Conservation (phyloP, 92 coral and sea anemone species). For the Actinernus sp. region DNA sequence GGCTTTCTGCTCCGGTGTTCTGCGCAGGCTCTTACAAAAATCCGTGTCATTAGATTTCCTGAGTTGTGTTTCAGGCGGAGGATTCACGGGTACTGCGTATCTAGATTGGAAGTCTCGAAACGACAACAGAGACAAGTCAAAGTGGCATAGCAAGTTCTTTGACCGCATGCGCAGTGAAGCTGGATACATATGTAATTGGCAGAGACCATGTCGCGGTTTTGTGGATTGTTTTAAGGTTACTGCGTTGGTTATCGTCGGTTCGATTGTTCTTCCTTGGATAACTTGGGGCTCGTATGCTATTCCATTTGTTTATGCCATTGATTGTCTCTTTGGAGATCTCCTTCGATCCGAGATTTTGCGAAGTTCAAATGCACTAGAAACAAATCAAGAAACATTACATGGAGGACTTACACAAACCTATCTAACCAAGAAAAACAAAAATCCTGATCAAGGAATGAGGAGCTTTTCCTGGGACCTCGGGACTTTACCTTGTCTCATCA, state of each 20-base stretch:
- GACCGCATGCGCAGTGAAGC: slow-evolving; percentile 61
- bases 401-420: too few relatives aligned
- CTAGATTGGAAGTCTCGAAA: slow-evolving; percentile 91
- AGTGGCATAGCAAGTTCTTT: slow-evolving; percentile 87
- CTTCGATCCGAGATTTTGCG: too few relatives aligned
- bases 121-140: slow-evolving; percentile 68
- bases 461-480: too few relatives aligned
- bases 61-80: slow-evolving; percentile 94
- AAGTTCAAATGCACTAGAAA: too few relatives aligned
- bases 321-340: not conserved
- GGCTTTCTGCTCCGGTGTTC: slow-evolving; percentile 37
- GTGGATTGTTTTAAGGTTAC: too few relatives aligned
- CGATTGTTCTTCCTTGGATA: not conserved
- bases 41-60: slow-evolving; percentile 64
- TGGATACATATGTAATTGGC: slow-evolving; percentile 67
- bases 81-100: slow-evolving; percentile 80
- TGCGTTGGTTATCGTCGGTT: not conserved
- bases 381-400: too few relatives aligned
- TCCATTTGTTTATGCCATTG: not conserved
- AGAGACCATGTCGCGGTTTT: slow-evolving; percentile 75
- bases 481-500: not conserved
- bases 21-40: slow-evolving; percentile 81
- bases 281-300: not conserved
- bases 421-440: too few relatives aligned
- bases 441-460: too few relatives aligned